phyloP scores from a whole-genome alignment of 2,797 vertebrate genomes.

The Thalassophryne amazonica region DNA sequence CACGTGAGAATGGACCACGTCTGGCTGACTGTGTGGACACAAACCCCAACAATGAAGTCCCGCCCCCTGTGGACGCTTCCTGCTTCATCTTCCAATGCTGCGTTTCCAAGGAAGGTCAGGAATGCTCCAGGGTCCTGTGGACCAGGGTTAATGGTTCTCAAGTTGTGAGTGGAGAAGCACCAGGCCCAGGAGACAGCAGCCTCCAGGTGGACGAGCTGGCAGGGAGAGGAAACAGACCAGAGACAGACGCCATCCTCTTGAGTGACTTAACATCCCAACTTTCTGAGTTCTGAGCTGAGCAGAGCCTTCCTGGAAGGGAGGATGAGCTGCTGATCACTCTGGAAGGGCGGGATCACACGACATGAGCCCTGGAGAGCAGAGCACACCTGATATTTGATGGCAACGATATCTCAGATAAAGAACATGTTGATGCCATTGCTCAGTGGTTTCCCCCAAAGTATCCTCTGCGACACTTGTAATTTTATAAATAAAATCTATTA shows the following conservation, averaged over 20 bases:
- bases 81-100: slow-evolving; percentile 84
- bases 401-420: too few species aligned
- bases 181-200: slow-evolving; percentile 71
- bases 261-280: slow-evolving; percentile 84
- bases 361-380: not conserved
- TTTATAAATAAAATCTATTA: too few species aligned
- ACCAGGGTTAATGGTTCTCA: slow-evolving; percentile 32
- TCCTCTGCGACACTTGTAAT: too few species aligned
- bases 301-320: slow-evolving; percentile 72
- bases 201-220: not conserved
- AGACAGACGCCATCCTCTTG: slow-evolving; percentile 63
- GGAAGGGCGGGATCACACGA: slow-evolving; percentile 59
- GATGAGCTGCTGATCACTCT: slow-evolving; percentile 78
- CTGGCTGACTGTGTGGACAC: slow-evolving; percentile 79
- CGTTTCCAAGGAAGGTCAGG: slow-evolving; percentile 71
- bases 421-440: too few species aligned
- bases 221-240: not conserved
- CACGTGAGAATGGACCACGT: slow-evolving; percentile 75
- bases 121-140: slow-evolving; percentile 49
- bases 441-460: too few species aligned
- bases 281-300: slow-evolving; percentile 80
- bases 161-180: slow-evolving; percentile 16
- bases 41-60: slow-evolving; percentile 38
- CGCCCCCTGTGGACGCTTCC: slow-evolving; percentile 73
- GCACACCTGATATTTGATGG: not conserved